Evolutionary conservation across 2,797 vertebrate species (phyloP).

Genomic region (Danio aesculapii): DNA sequence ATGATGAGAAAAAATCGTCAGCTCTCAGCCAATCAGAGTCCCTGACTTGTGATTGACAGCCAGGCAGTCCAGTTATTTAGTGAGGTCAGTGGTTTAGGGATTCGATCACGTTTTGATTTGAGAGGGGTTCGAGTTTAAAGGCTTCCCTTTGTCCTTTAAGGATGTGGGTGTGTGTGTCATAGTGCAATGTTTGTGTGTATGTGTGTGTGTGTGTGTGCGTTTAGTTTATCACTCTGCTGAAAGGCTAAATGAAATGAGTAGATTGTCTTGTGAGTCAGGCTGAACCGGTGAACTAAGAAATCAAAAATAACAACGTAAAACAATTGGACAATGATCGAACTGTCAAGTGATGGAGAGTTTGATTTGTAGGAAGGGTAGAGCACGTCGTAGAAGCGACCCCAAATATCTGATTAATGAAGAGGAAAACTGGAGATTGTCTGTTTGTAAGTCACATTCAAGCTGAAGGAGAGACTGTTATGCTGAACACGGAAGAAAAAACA

Average conservation of each 20-base stretch:
- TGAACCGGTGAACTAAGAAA: constrained; percentile 5
- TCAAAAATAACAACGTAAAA: too few species aligned
- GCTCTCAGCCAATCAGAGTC: constrained; percentile 70
- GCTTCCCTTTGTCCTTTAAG: constrained; percentile 72
- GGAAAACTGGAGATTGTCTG: constrained; percentile 21
- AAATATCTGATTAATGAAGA: constrained; percentile 2
- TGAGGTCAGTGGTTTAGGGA: constrained; percentile 71
- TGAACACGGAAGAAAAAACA: not conserved
- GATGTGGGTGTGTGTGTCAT: constrained; percentile 28
- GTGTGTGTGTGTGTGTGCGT: constrained; percentile 56
- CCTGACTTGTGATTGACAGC: constrained; percentile 79
- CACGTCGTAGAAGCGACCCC: not conserved
- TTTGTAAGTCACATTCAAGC: constrained; percentile 28
- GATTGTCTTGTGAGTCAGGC: constrained; percentile 39
- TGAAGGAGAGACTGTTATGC: constrained; percentile 19
- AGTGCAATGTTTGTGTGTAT: constrained; percentile 59
- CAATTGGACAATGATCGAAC: not conserved
- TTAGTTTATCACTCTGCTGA: constrained; percentile 22
- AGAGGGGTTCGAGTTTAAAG: constrained; percentile 59
- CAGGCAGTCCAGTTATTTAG: constrained; percentile 86
- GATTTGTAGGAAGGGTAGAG: constrained; percentile 42
- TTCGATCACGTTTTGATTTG: not conserved
- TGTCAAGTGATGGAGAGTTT: constrained; percentile 13
- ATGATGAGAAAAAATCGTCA: constrained; percentile 34
- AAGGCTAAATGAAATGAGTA: constrained; percentile 6